Conservation (phyloP, 2,888 invertebrate genomes). For the Oscheius sp. region DNA sequence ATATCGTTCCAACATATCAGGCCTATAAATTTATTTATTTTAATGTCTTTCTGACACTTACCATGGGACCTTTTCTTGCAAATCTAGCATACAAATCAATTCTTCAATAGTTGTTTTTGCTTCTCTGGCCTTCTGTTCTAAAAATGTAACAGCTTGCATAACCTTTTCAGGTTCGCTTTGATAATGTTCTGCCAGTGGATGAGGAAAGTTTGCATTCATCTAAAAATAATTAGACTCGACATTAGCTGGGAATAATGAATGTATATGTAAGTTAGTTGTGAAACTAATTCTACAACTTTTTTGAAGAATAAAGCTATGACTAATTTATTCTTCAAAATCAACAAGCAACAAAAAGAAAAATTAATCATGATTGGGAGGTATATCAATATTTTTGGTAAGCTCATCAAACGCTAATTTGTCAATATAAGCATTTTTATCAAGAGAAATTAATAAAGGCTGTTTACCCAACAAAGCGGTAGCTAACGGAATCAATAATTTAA, state of each 20-base stretch:
- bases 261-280: too few species aligned
- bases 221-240: not conserved
- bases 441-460: slow-evolving; percentile 65
- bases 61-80: slow-evolving; percentile 60
- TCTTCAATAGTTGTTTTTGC: slow-evolving; percentile 58
- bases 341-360: slow-evolving; percentile 22
- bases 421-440: slow-evolving; percentile 60
- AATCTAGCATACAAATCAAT: slow-evolving; percentile 54
- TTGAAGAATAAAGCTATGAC: not conserved
- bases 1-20: slow-evolving; percentile 66
- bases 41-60: too few species aligned
- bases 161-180: slow-evolving; percentile 23
- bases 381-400: slow-evolving; percentile 59
- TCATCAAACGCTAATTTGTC: slow-evolving; percentile 59
- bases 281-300: too few species aligned
- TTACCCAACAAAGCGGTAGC: slow-evolving; percentile 68
- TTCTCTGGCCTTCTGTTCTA: slow-evolving; percentile 49
- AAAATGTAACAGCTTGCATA: slow-evolving; percentile 41
- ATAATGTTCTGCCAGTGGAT: slow-evolving; percentile 1
- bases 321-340: not conserved
- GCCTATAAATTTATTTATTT: slow-evolving; percentile 49
- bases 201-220: slow-evolving; percentile 21
- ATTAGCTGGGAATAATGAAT: too few species aligned
- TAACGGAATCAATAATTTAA: slow-evolving; percentile 68
- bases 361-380: slow-evolving; percentile 59